Conservation (phyloP, 2,113 vertebrate genomes). For the Chamaea fasciata region DNA sequence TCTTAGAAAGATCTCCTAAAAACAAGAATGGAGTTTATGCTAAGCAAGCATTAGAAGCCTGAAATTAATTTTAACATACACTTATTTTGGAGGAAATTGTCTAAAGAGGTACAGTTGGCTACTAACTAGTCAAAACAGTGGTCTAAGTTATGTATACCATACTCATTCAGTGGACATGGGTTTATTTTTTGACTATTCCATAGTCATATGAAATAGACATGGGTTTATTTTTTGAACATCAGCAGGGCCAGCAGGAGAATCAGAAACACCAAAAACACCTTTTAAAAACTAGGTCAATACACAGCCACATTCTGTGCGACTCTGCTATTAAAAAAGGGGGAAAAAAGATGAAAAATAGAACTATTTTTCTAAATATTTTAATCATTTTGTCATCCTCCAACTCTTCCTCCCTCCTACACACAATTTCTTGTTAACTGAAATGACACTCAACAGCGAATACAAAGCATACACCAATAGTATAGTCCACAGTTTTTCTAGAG, state of each 20-base stretch:
- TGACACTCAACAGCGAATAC: slow-evolving; percentile 29
- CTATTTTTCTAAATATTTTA: not conserved
- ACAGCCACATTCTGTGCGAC: not conserved
- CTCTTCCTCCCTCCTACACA: slow-evolving; percentile 21
- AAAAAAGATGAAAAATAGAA: not conserved
- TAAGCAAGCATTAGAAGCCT: slow-evolving; percentile 9
- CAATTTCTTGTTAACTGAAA: not conserved
- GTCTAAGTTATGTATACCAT: not conserved
- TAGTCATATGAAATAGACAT: not conserved
- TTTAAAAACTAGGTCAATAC: slow-evolving; percentile 3
- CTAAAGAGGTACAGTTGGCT: not conserved
- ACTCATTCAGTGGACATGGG: not conserved
- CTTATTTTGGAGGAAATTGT: not conserved
- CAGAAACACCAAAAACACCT: not conserved
- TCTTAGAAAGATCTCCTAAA: not conserved
- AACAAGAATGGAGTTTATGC: slow-evolving; percentile 18
- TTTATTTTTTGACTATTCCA: not conserved
- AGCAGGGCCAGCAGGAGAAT: not conserved
- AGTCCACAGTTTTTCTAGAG: slow-evolving; percentile 50
- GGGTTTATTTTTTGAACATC: not conserved
- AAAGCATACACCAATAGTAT: not conserved
- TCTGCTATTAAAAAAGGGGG: not conserved
- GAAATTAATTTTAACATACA: not conserved
- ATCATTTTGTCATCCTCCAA: slow-evolving; percentile 17
- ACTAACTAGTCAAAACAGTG: slow-evolving; percentile 20